Conservation (phyloP, 1,140 invertebrate species). For the Drosophila rhopaloa region DNA sequence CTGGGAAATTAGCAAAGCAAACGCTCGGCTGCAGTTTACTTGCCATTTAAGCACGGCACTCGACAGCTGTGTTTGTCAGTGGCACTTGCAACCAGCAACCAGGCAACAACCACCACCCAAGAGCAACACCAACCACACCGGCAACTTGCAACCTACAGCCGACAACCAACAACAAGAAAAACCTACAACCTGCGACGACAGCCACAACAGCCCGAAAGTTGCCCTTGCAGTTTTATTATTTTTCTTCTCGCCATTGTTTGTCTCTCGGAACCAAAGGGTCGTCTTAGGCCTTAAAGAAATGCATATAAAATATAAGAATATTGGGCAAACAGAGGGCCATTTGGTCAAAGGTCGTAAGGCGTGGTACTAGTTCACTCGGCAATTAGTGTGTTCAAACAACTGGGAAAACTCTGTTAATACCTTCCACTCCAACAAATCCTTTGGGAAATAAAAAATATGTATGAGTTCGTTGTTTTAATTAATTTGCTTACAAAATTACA, state of each 20-base stretch:
- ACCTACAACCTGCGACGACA: constrained; percentile 17
- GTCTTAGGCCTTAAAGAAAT: constrained; percentile 1
- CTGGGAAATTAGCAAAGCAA: constrained; percentile 79
- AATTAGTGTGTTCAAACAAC: constrained; percentile 3
- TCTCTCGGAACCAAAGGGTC: constrained; percentile 18
- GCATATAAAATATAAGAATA: constrained; percentile 8
- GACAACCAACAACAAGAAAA: constrained; percentile 4
- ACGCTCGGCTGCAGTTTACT: constrained; percentile 77
- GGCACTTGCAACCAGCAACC: constrained; percentile 38
- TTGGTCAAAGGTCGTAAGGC: not conserved
- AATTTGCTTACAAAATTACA: too few relatives aligned
- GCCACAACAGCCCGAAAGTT: constrained; percentile 46
- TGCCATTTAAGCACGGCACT: constrained; percentile 77
- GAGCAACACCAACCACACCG: constrained; percentile 7
- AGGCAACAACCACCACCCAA: not conserved
- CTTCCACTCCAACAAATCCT: not conserved
- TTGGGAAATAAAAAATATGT: not conserved
- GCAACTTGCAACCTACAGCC: not conserved
- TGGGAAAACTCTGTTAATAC: not conserved
- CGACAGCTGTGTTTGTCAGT: constrained; percentile 78
- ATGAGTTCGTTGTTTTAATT: too few relatives aligned
- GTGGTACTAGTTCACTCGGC: not conserved
- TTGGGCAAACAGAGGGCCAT: not conserved
- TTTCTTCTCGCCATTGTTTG: constrained; percentile 42
- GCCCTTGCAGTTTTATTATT: constrained; percentile 47